Evolutionary conservation across 2,888 invertebrate species (phyloP), one percentile per base, ranked within the genome.

Genomic region (Volucella zonaria): DNA sequence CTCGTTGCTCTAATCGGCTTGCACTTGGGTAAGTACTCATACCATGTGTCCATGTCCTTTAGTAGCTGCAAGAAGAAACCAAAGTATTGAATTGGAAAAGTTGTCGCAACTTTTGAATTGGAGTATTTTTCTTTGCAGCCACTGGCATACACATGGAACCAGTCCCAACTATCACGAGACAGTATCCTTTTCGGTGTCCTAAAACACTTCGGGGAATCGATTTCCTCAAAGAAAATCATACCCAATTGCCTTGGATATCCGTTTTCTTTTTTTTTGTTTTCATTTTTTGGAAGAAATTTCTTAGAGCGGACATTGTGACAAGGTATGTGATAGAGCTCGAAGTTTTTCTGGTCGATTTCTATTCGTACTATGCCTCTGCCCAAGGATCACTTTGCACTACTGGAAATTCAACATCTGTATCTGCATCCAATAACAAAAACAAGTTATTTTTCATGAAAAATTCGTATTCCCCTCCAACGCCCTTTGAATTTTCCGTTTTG

Each of bases 401-500:
- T 82, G 47, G 23, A 78, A 78, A 73, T 52, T 70, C 74, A 70
- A 83, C 82, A 79, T 83, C 82, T 80, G 80, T 75, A 83, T 83
- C 74, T 74, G 52, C 58, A 75, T 64, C 79, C 64, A 79, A 82
- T 82, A 82, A 74, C 74, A 83, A 83, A 79, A 79, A 79, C 74
- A 79, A 83, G 74, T 75, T 68, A 75, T 61, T 73, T 61, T 62
- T 23, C 42, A 23, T 40, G 49, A 18, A 15, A 40, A 42, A 14
- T 40, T 51, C 11, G 10, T 71, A 47, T 18, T 2, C 12, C 11
- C 8, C 15, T 1, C 2, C 15, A 10, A 49, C 15, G n/a, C 6
- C 47, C 58, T 49, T 8, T 18, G 18, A 3, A 9, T 42, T 43
- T 43, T 6, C 43, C 4, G 56, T 51, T 31, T 31, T 31, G 6